Conservation (phyloP, 2,113 vertebrate species). For the Nothocercus julius region DNA sequence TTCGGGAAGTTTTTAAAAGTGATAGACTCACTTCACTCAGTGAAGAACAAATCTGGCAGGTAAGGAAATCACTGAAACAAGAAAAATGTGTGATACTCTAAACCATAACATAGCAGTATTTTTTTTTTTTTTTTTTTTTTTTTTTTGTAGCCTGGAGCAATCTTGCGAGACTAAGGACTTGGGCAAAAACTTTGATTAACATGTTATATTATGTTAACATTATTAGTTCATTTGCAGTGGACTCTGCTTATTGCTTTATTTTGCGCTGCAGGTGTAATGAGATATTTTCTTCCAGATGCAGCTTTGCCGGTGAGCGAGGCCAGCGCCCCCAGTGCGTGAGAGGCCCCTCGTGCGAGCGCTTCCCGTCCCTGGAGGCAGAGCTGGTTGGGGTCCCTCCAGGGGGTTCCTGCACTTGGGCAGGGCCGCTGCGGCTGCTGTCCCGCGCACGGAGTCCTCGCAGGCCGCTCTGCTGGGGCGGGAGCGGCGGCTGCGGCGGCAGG, state of each 20-base stretch:
- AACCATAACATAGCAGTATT: background rate
- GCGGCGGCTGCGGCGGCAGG: background rate
- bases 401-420: background rate
- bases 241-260: constrained; percentile 14
- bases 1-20: constrained; percentile 95
- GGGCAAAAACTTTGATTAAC: constrained; percentile 26
- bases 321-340: background rate
- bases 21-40: constrained; percentile 95
- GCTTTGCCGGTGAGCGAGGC: background rate
- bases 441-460: background rate
- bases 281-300: background rate
- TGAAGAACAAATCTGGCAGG: constrained; percentile 98
- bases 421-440: background rate
- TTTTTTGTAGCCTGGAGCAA: constrained; percentile 12
- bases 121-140: too few relatives aligned
- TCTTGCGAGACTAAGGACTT: constrained; percentile 13
- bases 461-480: background rate
- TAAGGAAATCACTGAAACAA: constrained; percentile 68
- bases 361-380: background rate
- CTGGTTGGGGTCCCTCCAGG: background rate
- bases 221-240: constrained; percentile 37
- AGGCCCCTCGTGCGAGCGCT: background rate
- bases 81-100: constrained; percentile 34
- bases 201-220: constrained; percentile 22
- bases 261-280: background rate